phyloP scores from a whole-genome alignment of 1,140 invertebrate species.

The Macrocentrus cingulum region DNA sequence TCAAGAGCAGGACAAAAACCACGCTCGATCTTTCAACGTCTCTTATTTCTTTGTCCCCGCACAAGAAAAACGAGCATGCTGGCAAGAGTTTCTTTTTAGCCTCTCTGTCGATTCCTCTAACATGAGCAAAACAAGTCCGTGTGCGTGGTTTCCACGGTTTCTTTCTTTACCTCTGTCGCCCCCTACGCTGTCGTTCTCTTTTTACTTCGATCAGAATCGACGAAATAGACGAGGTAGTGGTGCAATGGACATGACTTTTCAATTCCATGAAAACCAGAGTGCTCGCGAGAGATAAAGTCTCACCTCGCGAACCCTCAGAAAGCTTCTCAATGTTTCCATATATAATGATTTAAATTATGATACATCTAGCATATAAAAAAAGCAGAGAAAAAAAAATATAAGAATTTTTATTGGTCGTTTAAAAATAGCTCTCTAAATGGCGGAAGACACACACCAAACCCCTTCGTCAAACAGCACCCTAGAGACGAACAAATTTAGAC shows the following conservation, averaged over 20 bases:
- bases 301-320: neutral
- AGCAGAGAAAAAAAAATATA: too few species aligned
- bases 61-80: conserved; percentile 17
- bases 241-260: conserved; percentile 15
- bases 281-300: neutral
- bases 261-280: conserved; percentile 7
- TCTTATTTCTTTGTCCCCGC: conserved; percentile 12
- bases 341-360: too few species aligned
- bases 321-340: too few species aligned
- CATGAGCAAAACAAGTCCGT: conserved; percentile 10
- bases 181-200: neutral
- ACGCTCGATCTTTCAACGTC: conserved; percentile 18
- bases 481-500: too few species aligned
- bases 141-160: conserved; percentile 1
- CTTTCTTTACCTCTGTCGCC: neutral
- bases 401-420: too few species aligned
- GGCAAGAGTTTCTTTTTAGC: conserved; percentile 7
- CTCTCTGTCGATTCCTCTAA: conserved; percentile 10
- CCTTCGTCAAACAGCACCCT: too few species aligned
- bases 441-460: too few species aligned
- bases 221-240: neutral
- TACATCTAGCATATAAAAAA: too few species aligned
- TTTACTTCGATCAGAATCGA: neutral
- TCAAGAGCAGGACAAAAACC: conserved; percentile 13
- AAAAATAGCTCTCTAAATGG: too few species aligned